A percentile compares a stretch with the other conserved stretches of the same genome.
phyloP scores from a whole-genome alignment of 2,888 invertebrate species.

The Meandrusa payeni region DNA sequence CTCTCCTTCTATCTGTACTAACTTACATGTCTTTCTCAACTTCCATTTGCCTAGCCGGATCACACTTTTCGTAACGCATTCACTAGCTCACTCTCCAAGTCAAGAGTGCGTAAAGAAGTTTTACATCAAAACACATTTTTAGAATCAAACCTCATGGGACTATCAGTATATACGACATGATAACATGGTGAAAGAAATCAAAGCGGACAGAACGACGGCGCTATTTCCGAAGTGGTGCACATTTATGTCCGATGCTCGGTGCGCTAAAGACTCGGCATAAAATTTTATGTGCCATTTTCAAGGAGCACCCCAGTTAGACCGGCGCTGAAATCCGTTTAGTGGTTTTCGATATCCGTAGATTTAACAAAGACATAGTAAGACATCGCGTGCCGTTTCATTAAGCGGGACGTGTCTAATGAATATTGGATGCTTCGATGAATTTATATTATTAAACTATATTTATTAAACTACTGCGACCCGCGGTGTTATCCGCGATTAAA shows the following conservation, averaged over 20 bases:
- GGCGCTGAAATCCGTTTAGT: conserved; percentile 19
- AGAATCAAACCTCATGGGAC: no score
- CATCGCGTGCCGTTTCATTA: conserved; percentile 6
- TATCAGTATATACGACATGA: no score
- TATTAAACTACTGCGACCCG: no score
- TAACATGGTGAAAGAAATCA: conserved; percentile 7
- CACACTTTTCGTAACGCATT: no score
- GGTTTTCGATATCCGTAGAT: conserved; percentile 20
- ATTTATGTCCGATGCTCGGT: conserved; percentile 14
- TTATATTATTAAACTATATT: no score
- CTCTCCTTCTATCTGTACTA: no score
- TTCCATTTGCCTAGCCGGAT: no score
- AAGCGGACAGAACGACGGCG: conserved; percentile 7
- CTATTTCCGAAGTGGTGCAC: conserved; percentile 23
- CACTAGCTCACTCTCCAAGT: no score
- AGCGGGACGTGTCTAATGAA: conserved; percentile 3
- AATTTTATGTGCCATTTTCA: conserved; percentile 21
- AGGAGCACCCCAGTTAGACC: conserved; percentile 14
- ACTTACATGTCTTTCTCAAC: no score
- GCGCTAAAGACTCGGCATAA: conserved; percentile 21
- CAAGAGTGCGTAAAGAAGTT: no score
- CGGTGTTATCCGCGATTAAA: no score
- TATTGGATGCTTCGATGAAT: background rate
- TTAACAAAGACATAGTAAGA: conserved; percentile 8
- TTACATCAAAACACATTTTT: no score